Evolutionary conservation across 2,797 vertebrate species (phyloP), one percentile per base, ranked within the genome.

Genomic region (Fratercula arctica): DNA sequence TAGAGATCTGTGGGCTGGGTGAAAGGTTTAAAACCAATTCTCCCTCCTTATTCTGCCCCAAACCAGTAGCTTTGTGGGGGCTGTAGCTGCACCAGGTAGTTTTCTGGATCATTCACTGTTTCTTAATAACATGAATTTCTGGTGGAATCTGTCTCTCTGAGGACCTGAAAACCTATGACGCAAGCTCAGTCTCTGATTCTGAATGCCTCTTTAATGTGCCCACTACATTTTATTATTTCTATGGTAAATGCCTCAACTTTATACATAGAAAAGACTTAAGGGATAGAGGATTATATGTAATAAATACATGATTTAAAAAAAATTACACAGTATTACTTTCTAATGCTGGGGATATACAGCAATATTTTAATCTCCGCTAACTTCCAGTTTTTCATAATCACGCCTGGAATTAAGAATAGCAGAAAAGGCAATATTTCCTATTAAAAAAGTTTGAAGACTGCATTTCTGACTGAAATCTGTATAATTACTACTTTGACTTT

Each of bases 401-500:
- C 10, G 73, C 19, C 23, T 5, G 3, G 24, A 31, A 85, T 84
- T 89, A 43, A 73, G n/a, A 90, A 86, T 76, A 69, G 43, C 37
- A 83, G 48, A 85, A 96, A 92, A 68, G 53, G 23, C 10, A 94
- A 48, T 92, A n/a, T 87, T 96, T 95, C 85, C 23, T 25, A 23
- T 70, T 90, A 9, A 73, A 93, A 96, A 94, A 79, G 87, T 93
- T 90, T 92, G 69, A 95, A 93, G 90, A 79, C 50, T 91, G 46
- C n/a, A 88, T 95, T 96, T 95, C 63, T 83, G 57, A n/a, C 75
- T 96, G 68, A 81, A 97, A 87, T 95, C 67, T 93, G 8, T 88
- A 33, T 97, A 98, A 98, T 98, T 97, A 95, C 66, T 94, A 76
- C 93, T 93, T 97, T 97, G 93, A 94, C 66, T 96, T 96, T 59